Base-by-base conservation (phyloP, 2,113 vertebrate species). In the Atlantisia rogersi region DNA sequence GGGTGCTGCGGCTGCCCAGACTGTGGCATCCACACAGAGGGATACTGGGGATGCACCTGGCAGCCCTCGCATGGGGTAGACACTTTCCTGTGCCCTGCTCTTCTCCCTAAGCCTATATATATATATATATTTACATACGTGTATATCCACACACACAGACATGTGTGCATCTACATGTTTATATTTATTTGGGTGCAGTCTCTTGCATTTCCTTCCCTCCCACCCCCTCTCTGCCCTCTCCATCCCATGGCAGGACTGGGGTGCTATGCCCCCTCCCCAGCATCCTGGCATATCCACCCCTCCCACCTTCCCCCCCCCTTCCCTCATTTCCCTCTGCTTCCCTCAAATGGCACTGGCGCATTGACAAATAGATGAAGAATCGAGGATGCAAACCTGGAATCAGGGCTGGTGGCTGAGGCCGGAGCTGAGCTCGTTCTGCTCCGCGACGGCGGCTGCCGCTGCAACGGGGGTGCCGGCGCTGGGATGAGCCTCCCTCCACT, bases 341-440 rank as follows among this genome's bases (percentile, higher is more conserved):
- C 81, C 28, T 70, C 40, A 22, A 55, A 76, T 48, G 90, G 78
- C 75, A 77, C 77, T 42, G 16, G 63, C 76, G 52, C 65, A 58
- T 69, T 60, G 31, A 10, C 78, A 39, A 60, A 24, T 6, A 22
- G 60, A 60, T 1, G 78, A 59, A 76, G 76, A 79, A 77, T 56
- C 22, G 2, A 39, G 70, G 92, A 87, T 92, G 92, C 97, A 86
- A 97, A 97, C 97, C 97, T 98, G 97, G 69, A 67, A 44, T 71
- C 82, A 28, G 97, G 95, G 95, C 93, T 87, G 82, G 95, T 22
- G 77, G 59, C 92, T 62, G 60, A 22, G 17, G 92, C 71, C 56
- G 48, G 92, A 80, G 94, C 90, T 2, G 77, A 22, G 85, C 6
- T 78, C 3, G 15, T 48, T 32, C n/a, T 39, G 82, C 15, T 56